These are phyloP conservation scores for Poecile atricapillus DNA, from an alignment of 2,113 vertebrate genomes.

Conservation along the genomic window DNA sequence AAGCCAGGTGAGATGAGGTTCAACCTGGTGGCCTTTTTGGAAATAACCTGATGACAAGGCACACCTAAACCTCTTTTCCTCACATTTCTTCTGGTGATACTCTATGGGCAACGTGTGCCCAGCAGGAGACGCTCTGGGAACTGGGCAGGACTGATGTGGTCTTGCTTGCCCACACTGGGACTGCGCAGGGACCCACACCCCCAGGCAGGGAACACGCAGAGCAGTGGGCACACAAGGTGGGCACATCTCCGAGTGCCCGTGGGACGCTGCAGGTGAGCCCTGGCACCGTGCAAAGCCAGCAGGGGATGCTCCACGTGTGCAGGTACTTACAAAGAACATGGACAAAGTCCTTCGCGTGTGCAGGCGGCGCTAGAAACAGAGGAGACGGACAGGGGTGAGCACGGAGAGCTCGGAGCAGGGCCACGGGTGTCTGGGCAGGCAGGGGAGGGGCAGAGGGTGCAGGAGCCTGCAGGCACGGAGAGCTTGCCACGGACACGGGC, in stretches of 20 bases:
- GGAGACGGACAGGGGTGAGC: slow-evolving; percentile 56
- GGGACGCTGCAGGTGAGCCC: neutral
- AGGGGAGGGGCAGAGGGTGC: neutral
- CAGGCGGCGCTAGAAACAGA: slow-evolving; percentile 84
- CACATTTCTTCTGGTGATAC: neutral
- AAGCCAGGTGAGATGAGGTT: neutral
- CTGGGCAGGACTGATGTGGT: neutral
- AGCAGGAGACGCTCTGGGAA: neutral
- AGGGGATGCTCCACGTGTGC: neutral
- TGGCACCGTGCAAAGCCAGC: neutral
- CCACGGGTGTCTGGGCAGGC: neutral
- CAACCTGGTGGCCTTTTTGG: neutral
- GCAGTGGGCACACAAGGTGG: rapidly evolving
- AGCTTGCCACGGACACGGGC: neutral
- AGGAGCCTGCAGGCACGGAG: neutral
- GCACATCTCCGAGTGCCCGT: rapidly evolving
- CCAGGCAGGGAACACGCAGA: rapidly evolving
- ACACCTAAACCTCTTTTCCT: neutral
- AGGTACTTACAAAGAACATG: slow-evolving; percentile 97
- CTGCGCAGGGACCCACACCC: neutral
- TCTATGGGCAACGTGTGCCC: rapidly evolving
- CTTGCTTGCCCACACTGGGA: neutral
- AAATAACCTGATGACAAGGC: neutral
- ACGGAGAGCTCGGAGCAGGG: neutral
- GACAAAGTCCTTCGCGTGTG: slow-evolving; percentile 93